Base-by-base conservation (phyloP, 2,113 vertebrate genomes). In the Orthonyx spaldingii region DNA sequence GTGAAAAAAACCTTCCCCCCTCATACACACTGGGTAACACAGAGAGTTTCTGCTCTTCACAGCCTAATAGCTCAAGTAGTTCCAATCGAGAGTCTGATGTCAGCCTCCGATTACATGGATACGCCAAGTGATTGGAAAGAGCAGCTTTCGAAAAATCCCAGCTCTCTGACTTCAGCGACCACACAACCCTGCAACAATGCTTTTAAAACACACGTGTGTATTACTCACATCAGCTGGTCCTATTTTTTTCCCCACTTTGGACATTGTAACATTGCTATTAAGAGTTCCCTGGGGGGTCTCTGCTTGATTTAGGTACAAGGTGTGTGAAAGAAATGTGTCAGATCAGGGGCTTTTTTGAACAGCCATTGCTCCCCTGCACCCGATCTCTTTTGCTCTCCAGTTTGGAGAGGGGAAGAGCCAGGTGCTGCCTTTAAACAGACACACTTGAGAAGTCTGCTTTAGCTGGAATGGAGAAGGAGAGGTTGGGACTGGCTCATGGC, bases 41-140 rank as follows among this genome's bases (percentile, higher is more conserved):
- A 63, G 76, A 94, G 83, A 89, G 94, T 80, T 97, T 93, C 93
- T 97, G 88, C 95, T 93, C 93, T 93, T 96, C 92, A 94, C 90
- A 87, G 89, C 77, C 81, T 82, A 96, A 94, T 86, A 96, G 88
- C 93, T 97, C 88, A 94, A 97, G 94, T 70, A 84, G 74, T 2
- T 70, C 87, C 91, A 96, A 32, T 72, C 15, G 55, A 96, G 92
- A 96, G 95, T 82, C 95, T 97, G 95, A 91, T 84, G 93, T 93
- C 94, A 89, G 96, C 93, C 75, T 96, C 70, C 4, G 47, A 92
- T 91, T 94, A 95, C 78, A 85, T 1, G 47, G 93, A 92, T 89
- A 97, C 95, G 86, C 72, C 78, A 52, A 96, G 53, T 2, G 26
- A 96, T 82, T 95, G 95, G 89, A 79, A 97, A 96, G 81, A 84